Conservation (phyloP, 2,888 invertebrate genomes). For the Ptilodon capucinus region DNA sequence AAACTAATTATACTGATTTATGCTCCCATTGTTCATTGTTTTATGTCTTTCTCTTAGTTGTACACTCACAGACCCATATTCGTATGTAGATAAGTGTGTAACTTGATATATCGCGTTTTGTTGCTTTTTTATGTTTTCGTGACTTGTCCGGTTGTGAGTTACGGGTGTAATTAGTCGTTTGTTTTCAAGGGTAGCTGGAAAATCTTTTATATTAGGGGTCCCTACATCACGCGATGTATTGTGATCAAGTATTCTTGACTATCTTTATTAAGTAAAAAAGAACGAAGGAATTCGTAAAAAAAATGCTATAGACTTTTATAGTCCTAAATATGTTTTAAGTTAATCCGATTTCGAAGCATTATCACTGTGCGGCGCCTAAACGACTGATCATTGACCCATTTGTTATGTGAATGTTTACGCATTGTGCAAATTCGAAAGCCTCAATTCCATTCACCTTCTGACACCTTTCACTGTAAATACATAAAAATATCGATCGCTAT, state of each 20-base stretch:
- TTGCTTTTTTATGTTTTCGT: slow-evolving; percentile 41
- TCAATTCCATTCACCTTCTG: slow-evolving; percentile 7
- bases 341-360: not conserved
- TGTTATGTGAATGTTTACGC: slow-evolving; percentile 10
- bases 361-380: not conserved
- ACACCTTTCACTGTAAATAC: slow-evolving; percentile 19
- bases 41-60: slow-evolving; percentile 80
- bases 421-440: slow-evolving; percentile 20
- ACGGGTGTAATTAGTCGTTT: slow-evolving; percentile 38
- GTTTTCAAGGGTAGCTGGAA: slow-evolving; percentile 20
- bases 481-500: slow-evolving; percentile 21
- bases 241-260: no score
- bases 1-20: slow-evolving; percentile 97
- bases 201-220: no score
- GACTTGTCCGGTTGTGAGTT: slow-evolving; percentile 35
- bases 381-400: slow-evolving; percentile 6
- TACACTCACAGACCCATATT: slow-evolving; percentile 57
- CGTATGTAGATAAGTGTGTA: slow-evolving; percentile 48
- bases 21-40: slow-evolving; percentile 96
- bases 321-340: not conserved
- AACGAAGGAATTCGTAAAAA: no score
- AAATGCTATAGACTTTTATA: no score
- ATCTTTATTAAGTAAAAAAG: no score
- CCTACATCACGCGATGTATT: no score
- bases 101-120: slow-evolving; percentile 50